Conservation (phyloP, 2,888 invertebrate species). For the Caenorhabditis sulstoni region DNA sequence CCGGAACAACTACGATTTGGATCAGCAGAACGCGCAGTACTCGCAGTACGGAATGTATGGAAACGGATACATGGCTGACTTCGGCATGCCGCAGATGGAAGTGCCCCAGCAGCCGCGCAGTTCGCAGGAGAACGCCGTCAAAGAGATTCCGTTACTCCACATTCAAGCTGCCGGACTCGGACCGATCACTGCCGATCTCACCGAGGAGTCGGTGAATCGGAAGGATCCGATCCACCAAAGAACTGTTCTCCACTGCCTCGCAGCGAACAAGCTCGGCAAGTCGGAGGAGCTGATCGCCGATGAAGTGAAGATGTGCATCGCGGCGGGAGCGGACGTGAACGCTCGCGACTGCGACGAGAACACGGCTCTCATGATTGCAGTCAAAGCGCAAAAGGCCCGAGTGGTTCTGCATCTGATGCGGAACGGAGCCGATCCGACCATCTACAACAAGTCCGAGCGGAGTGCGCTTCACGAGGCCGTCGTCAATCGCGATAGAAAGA, state of each 20-base stretch:
- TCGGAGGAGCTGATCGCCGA: slow-evolving; percentile 18
- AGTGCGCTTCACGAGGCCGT: slow-evolving; percentile 70
- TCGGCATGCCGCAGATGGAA: too few species aligned
- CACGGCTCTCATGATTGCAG: slow-evolving; percentile 54
- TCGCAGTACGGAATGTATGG: slow-evolving; percentile 5
- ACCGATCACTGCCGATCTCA: slow-evolving; percentile 15
- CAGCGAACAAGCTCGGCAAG: slow-evolving; percentile 19
- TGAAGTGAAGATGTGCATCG: slow-evolving; percentile 23
- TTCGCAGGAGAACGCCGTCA: neutral
- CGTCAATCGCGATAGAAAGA: slow-evolving; percentile 44
- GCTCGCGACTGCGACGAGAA: slow-evolving; percentile 43
- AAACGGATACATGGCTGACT: neutral
- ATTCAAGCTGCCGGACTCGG: slow-evolving; percentile 24
- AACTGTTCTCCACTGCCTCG: slow-evolving; percentile 46
- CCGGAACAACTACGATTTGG: slow-evolving; percentile 1
- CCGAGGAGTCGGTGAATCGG: slow-evolving; percentile 19
- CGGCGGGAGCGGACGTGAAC: slow-evolving; percentile 45
- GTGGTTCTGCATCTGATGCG: slow-evolving; percentile 21
- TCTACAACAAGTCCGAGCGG: slow-evolving; percentile 62
- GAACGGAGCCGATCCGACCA: slow-evolving; percentile 58
- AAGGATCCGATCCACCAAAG: slow-evolving; percentile 19
- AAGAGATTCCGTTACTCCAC: neutral
- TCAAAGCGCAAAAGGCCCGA: slow-evolving; percentile 18
- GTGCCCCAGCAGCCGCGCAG: neutral
- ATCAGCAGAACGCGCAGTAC: neutral